A percentile compares a stretch with the other conserved stretches of the same genome.
Evolutionary conservation across 2,888 invertebrate species (phyloP).

Genomic region (Drosophila antonietae): DNA sequence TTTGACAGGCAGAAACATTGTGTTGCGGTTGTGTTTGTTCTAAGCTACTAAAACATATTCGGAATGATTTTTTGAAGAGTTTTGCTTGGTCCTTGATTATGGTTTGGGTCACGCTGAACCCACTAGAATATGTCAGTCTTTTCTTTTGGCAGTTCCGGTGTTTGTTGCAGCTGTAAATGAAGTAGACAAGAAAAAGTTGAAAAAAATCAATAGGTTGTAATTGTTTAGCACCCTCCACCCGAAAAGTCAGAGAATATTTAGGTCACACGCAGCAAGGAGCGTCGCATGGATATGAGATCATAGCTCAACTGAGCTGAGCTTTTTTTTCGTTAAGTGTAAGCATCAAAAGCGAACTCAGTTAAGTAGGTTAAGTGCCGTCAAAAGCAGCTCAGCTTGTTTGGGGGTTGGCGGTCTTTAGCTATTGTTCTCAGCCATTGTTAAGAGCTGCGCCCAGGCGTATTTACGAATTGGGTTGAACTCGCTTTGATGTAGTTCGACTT

Average conservation of each 20-base stretch:
- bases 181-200: constrained; percentile 12
- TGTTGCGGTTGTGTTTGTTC: constrained; percentile 24
- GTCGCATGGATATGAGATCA: constrained; percentile 62
- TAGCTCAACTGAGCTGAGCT: constrained; percentile 22
- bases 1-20: constrained; percentile 84
- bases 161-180: constrained; percentile 44
- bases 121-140: constrained; percentile 41
- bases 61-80: constrained; percentile 15
- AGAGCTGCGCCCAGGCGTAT: constrained; percentile 56
- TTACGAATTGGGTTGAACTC: constrained; percentile 51
- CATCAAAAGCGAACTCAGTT: constrained; percentile 57
- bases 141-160: constrained; percentile 64
- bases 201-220: constrained; percentile 70
- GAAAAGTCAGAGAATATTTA: constrained; percentile 27
- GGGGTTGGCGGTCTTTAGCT: background rate
- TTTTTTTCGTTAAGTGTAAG: constrained; percentile 44
- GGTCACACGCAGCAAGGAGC: constrained; percentile 42
- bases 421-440: constrained; percentile 44
- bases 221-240: constrained; percentile 46
- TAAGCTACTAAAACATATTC: constrained; percentile 45
- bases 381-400: background rate
- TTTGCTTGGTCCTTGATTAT: constrained; percentile 28
- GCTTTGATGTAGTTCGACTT: constrained; percentile 11
- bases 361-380: constrained; percentile 72
- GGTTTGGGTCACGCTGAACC: background rate